Conservation (phyloP, 2,888 invertebrate genomes). For the Megamerina dolium region DNA sequence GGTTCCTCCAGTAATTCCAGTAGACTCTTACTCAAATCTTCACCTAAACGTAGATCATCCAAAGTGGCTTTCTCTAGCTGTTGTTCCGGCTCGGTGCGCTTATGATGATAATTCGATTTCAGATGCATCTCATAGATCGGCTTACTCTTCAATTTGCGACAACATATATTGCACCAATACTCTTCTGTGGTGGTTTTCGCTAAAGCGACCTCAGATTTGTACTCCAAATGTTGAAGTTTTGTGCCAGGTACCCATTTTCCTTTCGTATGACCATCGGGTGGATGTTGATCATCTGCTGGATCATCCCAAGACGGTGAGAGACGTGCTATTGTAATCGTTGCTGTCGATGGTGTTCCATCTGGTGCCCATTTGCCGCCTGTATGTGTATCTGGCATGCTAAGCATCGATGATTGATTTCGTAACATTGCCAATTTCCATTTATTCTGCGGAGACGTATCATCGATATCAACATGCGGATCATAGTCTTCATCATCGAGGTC, state of each 20-base stretch:
- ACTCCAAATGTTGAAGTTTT: conserved; percentile 54
- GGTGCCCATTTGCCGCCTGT: conserved; percentile 75
- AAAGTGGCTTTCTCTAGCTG: conserved; percentile 61
- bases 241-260: conserved; percentile 73
- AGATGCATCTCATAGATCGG: conserved; percentile 71
- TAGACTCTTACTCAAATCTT: conserved; percentile 17
- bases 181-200: conserved; percentile 28
- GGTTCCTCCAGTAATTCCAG: conserved; percentile 5
- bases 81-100: conserved; percentile 60
- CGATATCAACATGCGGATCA: too few relatives aligned
- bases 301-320: conserved; percentile 55
- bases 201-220: conserved; percentile 47
- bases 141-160: conserved; percentile 66
- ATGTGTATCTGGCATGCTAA: conserved; percentile 54
- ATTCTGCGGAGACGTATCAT: conserved; percentile 32
- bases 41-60: conserved; percentile 22
- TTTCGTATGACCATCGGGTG: conserved; percentile 65
- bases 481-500: conserved; percentile 50
- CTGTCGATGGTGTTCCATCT: conserved; percentile 46
- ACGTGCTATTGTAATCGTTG: conserved; percentile 30
- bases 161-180: conserved; percentile 78
- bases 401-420: conserved; percentile 26
- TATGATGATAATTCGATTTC: conserved; percentile 65
- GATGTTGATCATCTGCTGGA: conserved; percentile 51
- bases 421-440: conserved; percentile 27